These are phyloP conservation scores for Odontesthes bonariensis DNA, from an alignment of 2,113 vertebrate genomes.

Conservation along the genomic window DNA sequence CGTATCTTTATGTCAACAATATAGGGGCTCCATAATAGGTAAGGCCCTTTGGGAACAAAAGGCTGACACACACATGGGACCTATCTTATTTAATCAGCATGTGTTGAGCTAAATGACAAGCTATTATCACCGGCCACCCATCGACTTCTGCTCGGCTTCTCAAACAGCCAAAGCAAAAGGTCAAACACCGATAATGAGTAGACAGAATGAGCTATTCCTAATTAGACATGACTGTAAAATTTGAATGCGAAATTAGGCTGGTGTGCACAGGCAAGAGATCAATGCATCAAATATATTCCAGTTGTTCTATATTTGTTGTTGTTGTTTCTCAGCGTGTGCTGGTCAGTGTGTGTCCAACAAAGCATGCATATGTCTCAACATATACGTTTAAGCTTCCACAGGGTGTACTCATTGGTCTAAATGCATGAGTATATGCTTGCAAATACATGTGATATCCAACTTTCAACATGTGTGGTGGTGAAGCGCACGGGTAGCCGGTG, in stretches of 20 bases:
- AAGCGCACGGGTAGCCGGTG: constrained; percentile 10
- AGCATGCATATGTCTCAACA: constrained; percentile 17
- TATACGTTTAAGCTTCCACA: constrained; percentile 32
- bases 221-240: constrained; percentile 73
- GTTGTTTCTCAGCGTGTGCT: constrained; percentile 15
- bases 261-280: constrained; percentile 21
- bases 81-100: constrained; percentile 85
- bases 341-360: not conserved
- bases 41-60: constrained; percentile 49
- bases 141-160: constrained; percentile 67
- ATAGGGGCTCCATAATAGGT: constrained; percentile 29
- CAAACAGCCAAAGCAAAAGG: constrained; percentile 79
- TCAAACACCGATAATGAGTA: constrained; percentile 80
- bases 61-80: constrained; percentile 15
- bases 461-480: not conserved
- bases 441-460: constrained; percentile 18
- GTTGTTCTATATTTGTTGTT: constrained; percentile 17
- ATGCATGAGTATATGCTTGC: constrained; percentile 14
- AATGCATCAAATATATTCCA: constrained; percentile 27
- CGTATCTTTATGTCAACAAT: constrained; percentile 38
- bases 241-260: constrained; percentile 61
- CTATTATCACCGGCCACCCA: constrained; percentile 73
- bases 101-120: constrained; percentile 72
- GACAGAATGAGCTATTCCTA: constrained; percentile 67
- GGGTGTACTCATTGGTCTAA: constrained; percentile 27